phyloP scores from a whole-genome alignment of 2,113 vertebrate genomes.

The Rhinichthys klamathensis region DNA sequence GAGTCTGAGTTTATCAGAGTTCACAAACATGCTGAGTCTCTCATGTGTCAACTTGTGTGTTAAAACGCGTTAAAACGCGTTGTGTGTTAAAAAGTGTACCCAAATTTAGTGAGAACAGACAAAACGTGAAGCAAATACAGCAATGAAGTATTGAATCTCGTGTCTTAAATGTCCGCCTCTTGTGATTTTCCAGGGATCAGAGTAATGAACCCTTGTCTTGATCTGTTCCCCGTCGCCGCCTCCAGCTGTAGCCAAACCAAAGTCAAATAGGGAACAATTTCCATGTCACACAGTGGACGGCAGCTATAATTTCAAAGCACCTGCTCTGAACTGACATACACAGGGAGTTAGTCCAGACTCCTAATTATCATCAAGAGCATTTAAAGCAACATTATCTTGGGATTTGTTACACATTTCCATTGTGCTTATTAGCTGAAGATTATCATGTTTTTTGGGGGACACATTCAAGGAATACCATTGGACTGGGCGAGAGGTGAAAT shows the following conservation, averaged over 20 bases:
- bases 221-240: not conserved
- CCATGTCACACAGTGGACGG: constrained; percentile 34
- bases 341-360: constrained; percentile 35
- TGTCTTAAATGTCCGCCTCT: not conserved
- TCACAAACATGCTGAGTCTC: not conserved
- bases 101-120: not conserved
- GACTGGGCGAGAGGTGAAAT: not conserved
- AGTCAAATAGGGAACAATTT: constrained; percentile 32
- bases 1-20: not conserved
- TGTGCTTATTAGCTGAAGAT: not conserved
- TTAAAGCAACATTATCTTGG: not conserved
- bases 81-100: too few relatives aligned
- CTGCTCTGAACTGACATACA: constrained; percentile 41
- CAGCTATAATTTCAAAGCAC: constrained; percentile 41
- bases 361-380: constrained; percentile 23
- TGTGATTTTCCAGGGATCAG: constrained; percentile 4
- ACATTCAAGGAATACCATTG: too few relatives aligned
- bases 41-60: not conserved
- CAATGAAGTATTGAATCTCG: not conserved
- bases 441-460: not conserved
- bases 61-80: too few relatives aligned
- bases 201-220: constrained; percentile 43
- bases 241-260: constrained; percentile 26
- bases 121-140: not conserved
- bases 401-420: not conserved